A percentile compares a stretch with the other conserved stretches of the same genome.
Conservation (phyloP, 2,113 vertebrate species). For the Coregonus clupeaformis region DNA sequence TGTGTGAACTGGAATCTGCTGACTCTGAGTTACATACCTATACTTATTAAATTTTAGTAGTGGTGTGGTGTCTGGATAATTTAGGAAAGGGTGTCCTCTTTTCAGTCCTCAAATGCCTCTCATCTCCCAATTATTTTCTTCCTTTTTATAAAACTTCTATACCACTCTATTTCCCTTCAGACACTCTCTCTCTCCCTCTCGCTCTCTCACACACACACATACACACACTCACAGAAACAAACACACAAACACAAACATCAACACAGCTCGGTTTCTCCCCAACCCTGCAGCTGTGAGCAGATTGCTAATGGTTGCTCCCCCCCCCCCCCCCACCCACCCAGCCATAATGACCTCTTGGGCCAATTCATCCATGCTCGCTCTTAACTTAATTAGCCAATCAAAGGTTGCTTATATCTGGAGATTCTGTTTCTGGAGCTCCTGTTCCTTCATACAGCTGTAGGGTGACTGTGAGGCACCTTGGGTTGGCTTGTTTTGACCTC, state of each 20-base stretch:
- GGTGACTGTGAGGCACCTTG: slow-evolving; percentile 2
- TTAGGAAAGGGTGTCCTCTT: neutral
- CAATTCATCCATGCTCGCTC: slow-evolving; percentile 14
- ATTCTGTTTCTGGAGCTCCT: slow-evolving; percentile 22
- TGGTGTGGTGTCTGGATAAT: neutral
- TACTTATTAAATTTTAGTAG: neutral
- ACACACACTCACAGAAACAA: neutral
- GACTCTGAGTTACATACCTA: neutral
- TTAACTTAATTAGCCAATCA: slow-evolving; percentile 45
- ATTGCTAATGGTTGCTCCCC: neutral
- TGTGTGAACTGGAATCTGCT: neutral
- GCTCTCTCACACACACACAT: neutral
- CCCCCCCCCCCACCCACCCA: neutral
- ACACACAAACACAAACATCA: neutral
- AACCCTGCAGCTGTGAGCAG: slow-evolving; percentile 27
- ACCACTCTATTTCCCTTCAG: neutral
- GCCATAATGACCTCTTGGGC: slow-evolving; percentile 37
- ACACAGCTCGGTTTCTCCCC: slow-evolving; percentile 7
- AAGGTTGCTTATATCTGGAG: slow-evolving; percentile 35
- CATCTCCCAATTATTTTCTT: too few relatives aligned
- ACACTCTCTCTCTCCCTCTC: slow-evolving; percentile 7
- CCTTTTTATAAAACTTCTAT: too few relatives aligned
- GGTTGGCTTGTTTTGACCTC: neutral
- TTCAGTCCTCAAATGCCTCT: neutral
- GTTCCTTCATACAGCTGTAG: slow-evolving; percentile 11